phyloP scores from a whole-genome alignment of 2,113 vertebrate species.

The Natator depressus region DNA sequence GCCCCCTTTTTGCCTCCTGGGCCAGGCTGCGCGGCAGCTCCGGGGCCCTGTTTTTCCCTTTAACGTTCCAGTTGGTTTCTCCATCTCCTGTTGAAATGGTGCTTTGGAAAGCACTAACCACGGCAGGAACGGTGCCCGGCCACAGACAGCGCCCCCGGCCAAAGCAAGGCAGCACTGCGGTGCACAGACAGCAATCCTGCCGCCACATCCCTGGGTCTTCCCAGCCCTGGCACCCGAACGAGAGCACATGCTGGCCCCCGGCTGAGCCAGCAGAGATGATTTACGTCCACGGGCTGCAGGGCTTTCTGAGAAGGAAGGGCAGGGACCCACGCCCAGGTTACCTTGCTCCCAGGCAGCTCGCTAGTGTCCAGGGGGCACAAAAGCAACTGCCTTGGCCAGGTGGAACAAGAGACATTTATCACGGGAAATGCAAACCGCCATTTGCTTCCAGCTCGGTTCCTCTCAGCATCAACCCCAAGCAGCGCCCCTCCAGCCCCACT shows the following conservation, averaged over 20 bases:
- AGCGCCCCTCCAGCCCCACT: too few species aligned
- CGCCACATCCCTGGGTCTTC: not conserved
- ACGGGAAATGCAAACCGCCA: not conserved
- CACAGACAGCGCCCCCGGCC: not conserved
- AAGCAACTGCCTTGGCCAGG: not conserved
- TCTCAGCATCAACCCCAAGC: not conserved
- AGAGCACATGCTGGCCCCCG: not conserved
- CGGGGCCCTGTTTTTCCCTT: slow-evolving; percentile 32
- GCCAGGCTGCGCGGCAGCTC: not conserved
- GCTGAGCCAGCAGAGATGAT: not conserved
- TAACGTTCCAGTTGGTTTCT: slow-evolving; percentile 31
- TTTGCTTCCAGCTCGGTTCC: not conserved
- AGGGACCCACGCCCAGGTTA: not conserved
- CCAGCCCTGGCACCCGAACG: not conserved
- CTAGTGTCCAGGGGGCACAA: not conserved
- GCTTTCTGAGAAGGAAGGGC: not conserved
- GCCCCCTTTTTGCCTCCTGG: not conserved
- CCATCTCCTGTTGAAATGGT: slow-evolving; percentile 25
- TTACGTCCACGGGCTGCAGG: not conserved
- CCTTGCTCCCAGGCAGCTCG: not conserved
- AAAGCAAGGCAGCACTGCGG: not conserved
- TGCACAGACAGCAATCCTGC: not conserved
- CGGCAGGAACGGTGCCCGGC: not conserved
- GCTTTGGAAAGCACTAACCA: slow-evolving; percentile 24
- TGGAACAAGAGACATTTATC: not conserved